Conservation (phyloP, 2,888 invertebrate species). For the Spodoptera picta region DNA sequence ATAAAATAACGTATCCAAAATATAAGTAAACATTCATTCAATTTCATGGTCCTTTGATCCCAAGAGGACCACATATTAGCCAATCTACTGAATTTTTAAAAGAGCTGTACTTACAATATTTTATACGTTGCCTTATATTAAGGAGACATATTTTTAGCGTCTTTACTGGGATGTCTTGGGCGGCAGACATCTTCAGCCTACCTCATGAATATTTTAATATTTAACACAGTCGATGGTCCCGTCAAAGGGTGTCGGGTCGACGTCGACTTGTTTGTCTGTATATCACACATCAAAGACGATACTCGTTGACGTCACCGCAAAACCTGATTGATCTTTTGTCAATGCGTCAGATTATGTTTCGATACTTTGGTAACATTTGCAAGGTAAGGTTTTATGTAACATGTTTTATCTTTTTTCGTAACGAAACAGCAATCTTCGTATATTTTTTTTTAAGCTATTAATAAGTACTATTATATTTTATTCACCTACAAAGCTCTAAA, state of each 20-base stretch:
- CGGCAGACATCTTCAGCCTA: slow-evolving; percentile 49
- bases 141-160: slow-evolving; percentile 49
- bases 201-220: slow-evolving; percentile 76
- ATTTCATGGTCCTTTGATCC: not conserved
- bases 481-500: no score
- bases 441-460: no score
- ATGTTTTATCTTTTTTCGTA: no score
- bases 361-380: slow-evolving; percentile 8
- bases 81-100: slow-evolving; percentile 16
- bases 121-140: slow-evolving; percentile 27
- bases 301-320: slow-evolving; percentile 32
- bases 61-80: slow-evolving; percentile 4
- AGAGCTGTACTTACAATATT: slow-evolving; percentile 12
- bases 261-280: slow-evolving; percentile 51
- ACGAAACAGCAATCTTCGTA: no score
- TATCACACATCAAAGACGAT: slow-evolving; percentile 53
- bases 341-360: not conserved
- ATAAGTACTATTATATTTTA: no score
- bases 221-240: slow-evolving; percentile 53
- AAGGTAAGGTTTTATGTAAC: not conserved
- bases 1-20: no score
- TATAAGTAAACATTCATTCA: not conserved
- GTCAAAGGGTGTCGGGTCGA: slow-evolving; percentile 61
- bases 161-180: slow-evolving; percentile 43
- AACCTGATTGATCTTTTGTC: slow-evolving; percentile 31